Evolutionary conservation across 2,797 vertebrate species (phyloP), one percentile per base, ranked within the genome.

Genomic region (Borostomias antarcticus): DNA sequence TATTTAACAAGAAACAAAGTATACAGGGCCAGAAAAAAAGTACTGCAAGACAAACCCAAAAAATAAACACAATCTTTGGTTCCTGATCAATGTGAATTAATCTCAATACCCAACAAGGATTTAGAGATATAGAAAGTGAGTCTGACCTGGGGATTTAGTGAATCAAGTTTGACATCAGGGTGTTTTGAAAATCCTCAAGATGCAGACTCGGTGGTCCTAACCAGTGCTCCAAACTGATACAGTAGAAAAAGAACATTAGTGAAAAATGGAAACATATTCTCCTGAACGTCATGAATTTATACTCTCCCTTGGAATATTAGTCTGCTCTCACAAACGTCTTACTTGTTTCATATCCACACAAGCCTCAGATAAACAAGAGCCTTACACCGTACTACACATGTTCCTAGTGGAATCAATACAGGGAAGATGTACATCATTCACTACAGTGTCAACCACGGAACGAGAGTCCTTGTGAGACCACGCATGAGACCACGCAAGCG

Each of bases 21-120:
- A 78, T 84, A 87, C 85, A 86, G 69, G 74, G 59, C 56, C 71
- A 77, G 81, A 76, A 66, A 85, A 43, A 83, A 79, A 84, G 69
- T 71, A 86, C 74, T 82, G 78, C 71, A 82, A 85, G 85, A 81
- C 64, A 67, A 76, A 61, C 69, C 23, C 40, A 66, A 54, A 66
- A 33, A 50, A 80, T 76, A 78, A 83, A 82, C 82, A 35, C 32
- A 28, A 79, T 92, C 90, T 93, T 93, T 92, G 92, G 91, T 90
- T 92, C 85, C 86, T 83, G 86, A 72, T 82, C 64, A 78, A 78
- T 69, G 69, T 76, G 65, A 64, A 59, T 75, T 64, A 76, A 72
- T 37, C 66, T 75, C 62, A 62, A 48, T 21, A 47, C 52, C 62
- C 54, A 37, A 25, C 43, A 35, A 19, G 2, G 48, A 62, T 59